Evolutionary conservation across 1,140 invertebrate species (phyloP).

Genomic region (Eumaeus atala): DNA sequence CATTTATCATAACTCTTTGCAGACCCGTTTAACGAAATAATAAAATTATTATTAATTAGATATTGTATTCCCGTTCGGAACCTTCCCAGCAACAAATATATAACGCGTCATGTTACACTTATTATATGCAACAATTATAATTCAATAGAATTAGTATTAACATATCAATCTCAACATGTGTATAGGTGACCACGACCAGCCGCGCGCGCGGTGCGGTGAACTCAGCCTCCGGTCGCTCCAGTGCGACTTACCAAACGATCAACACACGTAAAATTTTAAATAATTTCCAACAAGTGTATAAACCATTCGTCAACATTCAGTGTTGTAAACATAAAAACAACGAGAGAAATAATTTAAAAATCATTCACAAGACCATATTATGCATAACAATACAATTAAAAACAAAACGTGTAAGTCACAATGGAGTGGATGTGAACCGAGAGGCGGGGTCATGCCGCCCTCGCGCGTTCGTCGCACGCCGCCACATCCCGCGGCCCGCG

Average conservation of each 20-base stretch:
- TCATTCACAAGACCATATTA: constrained; percentile 7
- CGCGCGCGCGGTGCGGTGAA: constrained; percentile 23
- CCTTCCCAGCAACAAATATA: constrained; percentile 44
- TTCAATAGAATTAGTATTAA: constrained; percentile 73
- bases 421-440: constrained; percentile 9
- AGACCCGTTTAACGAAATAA: constrained; percentile 67
- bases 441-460: constrained; percentile 19
- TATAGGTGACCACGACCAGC: constrained; percentile 63
- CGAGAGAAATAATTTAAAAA: constrained; percentile 2
- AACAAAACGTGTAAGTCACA: background rate
- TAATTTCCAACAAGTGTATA: no score
- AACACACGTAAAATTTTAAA: no score
- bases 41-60: constrained; percentile 50
- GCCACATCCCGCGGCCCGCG: constrained; percentile 26
- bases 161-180: constrained; percentile 74
- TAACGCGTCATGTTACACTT: constrained; percentile 48
- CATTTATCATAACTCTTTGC: constrained; percentile 18
- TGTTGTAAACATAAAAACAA: constrained; percentile 1
- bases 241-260: no score
- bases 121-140: constrained; percentile 73
- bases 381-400: constrained; percentile 10
- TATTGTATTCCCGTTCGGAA: constrained; percentile 55
- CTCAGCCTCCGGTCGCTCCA: constrained; percentile 3
- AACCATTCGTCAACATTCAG: no score
- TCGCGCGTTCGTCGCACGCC: constrained; percentile 17